Evolutionary conservation across 2,888 invertebrate species (phyloP).

Genomic region (Matsumyia berberina): DNA sequence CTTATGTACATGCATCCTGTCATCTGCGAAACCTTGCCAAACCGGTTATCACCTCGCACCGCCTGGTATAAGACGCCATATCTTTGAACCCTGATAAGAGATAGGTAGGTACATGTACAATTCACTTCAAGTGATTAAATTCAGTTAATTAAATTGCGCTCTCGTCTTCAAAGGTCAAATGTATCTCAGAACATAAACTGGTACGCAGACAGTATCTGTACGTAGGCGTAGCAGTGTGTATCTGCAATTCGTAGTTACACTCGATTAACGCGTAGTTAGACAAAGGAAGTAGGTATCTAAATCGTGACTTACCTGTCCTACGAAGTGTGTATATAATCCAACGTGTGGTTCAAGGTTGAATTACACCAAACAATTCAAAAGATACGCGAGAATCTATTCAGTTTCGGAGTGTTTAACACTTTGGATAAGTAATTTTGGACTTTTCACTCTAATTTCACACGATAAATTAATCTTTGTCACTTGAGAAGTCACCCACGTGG

Average conservation of each 20-base stretch:
- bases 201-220: not conserved
- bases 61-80: not conserved
- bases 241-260: too few relatives aligned
- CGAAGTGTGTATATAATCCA: not conserved
- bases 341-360: not conserved
- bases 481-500: constrained; percentile 72
- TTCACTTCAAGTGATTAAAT: constrained; percentile 25
- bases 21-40: not conserved
- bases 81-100: constrained; percentile 32
- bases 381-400: not conserved
- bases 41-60: constrained; percentile 37
- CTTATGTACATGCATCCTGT: too few relatives aligned
- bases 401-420: not conserved
- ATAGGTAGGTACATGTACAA: constrained; percentile 1
- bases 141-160: constrained; percentile 1
- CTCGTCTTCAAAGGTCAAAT: constrained; percentile 2
- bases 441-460: not conserved
- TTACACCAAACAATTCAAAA: not conserved
- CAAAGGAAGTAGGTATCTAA: not conserved
- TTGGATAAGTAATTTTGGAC: not conserved
- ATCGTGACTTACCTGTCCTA: not conserved
- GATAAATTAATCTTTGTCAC: not conserved
- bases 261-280: not conserved
- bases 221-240: not conserved
- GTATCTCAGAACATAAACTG: not conserved